Conservation (phyloP, 92 coral and sea anemone genomes). For the Nematostella vectensis region DNA sequence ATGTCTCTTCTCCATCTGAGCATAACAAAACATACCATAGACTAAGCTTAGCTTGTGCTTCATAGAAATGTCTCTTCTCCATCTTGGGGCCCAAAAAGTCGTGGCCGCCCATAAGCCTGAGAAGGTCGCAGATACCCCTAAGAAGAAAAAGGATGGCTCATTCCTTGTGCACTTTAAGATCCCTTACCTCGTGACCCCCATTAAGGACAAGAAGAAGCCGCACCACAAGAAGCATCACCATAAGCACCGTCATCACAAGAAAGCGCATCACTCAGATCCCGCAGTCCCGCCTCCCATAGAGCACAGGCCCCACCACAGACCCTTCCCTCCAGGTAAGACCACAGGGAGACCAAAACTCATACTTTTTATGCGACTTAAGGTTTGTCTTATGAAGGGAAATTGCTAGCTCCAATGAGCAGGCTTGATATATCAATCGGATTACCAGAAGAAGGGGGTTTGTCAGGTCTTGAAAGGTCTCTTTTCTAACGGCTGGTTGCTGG, state of each 20-base stretch:
- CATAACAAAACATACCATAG: too few relatives aligned
- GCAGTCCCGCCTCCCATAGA: conserved; percentile 5
- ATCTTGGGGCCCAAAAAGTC: conserved; percentile 48
- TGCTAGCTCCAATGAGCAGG: too few relatives aligned
- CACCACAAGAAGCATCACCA: conserved; percentile 25
- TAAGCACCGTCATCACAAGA: conserved; percentile 18
- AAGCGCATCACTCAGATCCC: conserved; percentile 6
- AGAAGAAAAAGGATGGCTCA: conserved; percentile 69
- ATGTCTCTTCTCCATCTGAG: background rate
- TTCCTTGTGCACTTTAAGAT: conserved; percentile 74
- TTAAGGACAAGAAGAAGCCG: conserved; percentile 26
- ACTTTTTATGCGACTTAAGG: conserved; percentile 3
- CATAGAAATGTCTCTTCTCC: conserved; percentile 71
- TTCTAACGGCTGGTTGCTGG: too few relatives aligned
- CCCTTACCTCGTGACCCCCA: conserved; percentile 79
- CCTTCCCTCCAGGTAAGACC: too few relatives aligned
- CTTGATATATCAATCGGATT: too few relatives aligned
- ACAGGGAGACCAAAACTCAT: background rate
- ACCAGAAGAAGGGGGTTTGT: too few relatives aligned
- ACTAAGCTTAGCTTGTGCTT: too few relatives aligned
- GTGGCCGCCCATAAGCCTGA: conserved; percentile 5
- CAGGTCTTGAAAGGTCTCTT: too few relatives aligned
- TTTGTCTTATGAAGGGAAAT: too few relatives aligned
- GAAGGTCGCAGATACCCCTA: conserved; percentile 37
- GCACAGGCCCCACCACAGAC: background rate